phyloP scores from a whole-genome alignment of 2,888 invertebrate species.

The Meiosimyza platycephala region DNA sequence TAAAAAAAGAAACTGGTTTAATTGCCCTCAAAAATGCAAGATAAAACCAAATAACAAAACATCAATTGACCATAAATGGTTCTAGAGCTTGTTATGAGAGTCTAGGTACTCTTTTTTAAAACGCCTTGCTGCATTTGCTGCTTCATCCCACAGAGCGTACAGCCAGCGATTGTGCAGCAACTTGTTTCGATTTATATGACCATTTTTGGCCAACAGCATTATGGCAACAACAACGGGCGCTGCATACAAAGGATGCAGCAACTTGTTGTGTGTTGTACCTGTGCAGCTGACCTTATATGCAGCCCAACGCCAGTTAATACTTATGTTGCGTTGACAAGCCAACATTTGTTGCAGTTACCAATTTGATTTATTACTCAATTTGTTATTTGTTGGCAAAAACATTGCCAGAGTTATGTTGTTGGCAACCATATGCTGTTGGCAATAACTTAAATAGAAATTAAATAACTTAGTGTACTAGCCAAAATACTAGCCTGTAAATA shows the following conservation, averaged over 20 bases:
- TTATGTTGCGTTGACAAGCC: not conserved
- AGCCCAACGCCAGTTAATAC: not conserved
- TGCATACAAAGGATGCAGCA: constrained; percentile 4
- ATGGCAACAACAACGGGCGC: not conserved
- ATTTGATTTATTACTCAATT: constrained; percentile 29
- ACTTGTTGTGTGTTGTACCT: constrained; percentile 1
- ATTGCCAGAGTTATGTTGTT: not conserved
- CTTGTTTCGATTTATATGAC: constrained; percentile 21
- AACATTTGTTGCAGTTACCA: constrained; percentile 1
- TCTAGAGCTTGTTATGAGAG: not conserved
- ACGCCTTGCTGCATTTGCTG: not conserved
- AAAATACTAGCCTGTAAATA: no score
- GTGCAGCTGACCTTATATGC: constrained; percentile 18
- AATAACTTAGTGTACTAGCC: no score
- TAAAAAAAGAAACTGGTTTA: no score
- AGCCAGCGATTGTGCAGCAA: not conserved
- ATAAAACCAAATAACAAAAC: not conserved
- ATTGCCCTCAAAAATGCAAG: not conserved
- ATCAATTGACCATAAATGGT: constrained; percentile 7
- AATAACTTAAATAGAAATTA: no score
- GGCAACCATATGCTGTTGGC: not conserved
- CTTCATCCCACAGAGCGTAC: not conserved
- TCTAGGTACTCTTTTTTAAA: not conserved
- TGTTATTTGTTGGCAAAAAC: constrained; percentile 10
- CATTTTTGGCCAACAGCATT: constrained; percentile 23